These are phyloP conservation scores for Heteromormyrus szaboi DNA, from an alignment of 2,797 vertebrate species.

Conservation along the genomic window DNA sequence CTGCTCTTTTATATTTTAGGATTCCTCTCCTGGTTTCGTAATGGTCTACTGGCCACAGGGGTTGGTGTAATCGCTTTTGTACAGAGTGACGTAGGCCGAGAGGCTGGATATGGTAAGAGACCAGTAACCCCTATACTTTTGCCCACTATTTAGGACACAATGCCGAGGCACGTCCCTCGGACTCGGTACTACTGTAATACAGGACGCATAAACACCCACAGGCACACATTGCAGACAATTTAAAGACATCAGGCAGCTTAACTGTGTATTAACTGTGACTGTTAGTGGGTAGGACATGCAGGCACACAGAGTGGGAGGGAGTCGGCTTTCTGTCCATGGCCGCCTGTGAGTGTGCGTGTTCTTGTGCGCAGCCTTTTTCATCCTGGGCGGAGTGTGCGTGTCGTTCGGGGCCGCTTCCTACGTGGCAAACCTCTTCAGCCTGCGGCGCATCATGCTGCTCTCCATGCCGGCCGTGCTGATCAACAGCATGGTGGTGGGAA, in stretches of 20 bases:
- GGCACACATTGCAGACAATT: not conserved
- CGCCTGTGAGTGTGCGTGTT: not conserved
- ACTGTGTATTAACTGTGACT: not conserved
- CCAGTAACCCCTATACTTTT: not conserved
- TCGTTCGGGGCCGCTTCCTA: conserved; percentile 73
- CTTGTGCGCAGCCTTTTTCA: conserved; percentile 70
- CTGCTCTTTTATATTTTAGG: conserved; percentile 50
- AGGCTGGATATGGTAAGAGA: conserved; percentile 74
- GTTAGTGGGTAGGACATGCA: not conserved
- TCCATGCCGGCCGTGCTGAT: conserved; percentile 64
- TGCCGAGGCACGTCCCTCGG: not conserved
- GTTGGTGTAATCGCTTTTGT: conserved; percentile 79
- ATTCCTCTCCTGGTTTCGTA: conserved; percentile 86
- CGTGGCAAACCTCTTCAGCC: conserved; percentile 62
- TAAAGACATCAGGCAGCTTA: not conserved
- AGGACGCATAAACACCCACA: not conserved
- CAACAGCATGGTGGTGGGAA: conserved; percentile 59
- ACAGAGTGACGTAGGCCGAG: conserved; percentile 77
- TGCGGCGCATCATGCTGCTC: conserved; percentile 76
- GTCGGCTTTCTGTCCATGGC: not conserved
- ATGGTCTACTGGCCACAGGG: conserved; percentile 78
- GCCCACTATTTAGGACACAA: not conserved
- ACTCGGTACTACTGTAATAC: not conserved
- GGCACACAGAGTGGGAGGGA: not conserved
- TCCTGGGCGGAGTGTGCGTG: conserved; percentile 77